Evolutionary conservation across 2,797 vertebrate species (phyloP), one percentile per base, ranked within the genome.

Genomic region (Sebastes cheni): DNA sequence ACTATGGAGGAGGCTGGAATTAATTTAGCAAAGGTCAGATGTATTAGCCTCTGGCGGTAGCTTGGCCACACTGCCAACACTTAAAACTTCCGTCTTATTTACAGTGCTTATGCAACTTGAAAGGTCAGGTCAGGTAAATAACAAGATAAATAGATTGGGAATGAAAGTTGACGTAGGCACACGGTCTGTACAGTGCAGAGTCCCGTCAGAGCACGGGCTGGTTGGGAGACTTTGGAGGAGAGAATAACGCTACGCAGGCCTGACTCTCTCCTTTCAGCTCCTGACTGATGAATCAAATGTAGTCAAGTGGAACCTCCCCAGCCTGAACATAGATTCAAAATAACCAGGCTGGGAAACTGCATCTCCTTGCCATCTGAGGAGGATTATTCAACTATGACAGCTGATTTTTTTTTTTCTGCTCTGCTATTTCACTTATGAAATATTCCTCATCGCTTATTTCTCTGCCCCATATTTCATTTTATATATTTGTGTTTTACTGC

Each of bases 21-120:
- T 79, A 54, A 88, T 87, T 88, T 77, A 74, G 39, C 46, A 77
- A 92, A 91, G 86, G 88, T 90, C 88, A 80, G 72, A 30, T 69
- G 78, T 72, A 69, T 90, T 79, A 84, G 82, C 84, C 30, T 85
- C 61, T 64, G 32, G 68, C 52, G 46, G 23, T 34, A 59, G 60
- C 62, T 65, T 27, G 32, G 58, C 39, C 20, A 52, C 58, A 65
- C 32, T 52, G 32, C 59, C 55, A 68, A 68, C 52, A 74, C 25
- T 83, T 85, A 65, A 73, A 80, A 30, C 52, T 36, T 78, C 60
- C 29, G 42, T 69, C 56, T 75, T 82, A 82, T 90, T 86, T 88
- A 87, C 68, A 78, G 50, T 46, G 76, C 71, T 77, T 60, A 20
- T 75, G 42, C 11, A 67, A 67, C 27, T 52, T 79, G 25, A 79